phyloP scores from a whole-genome alignment of 1,140 invertebrate species.

The Temnothorax nylanderi region DNA sequence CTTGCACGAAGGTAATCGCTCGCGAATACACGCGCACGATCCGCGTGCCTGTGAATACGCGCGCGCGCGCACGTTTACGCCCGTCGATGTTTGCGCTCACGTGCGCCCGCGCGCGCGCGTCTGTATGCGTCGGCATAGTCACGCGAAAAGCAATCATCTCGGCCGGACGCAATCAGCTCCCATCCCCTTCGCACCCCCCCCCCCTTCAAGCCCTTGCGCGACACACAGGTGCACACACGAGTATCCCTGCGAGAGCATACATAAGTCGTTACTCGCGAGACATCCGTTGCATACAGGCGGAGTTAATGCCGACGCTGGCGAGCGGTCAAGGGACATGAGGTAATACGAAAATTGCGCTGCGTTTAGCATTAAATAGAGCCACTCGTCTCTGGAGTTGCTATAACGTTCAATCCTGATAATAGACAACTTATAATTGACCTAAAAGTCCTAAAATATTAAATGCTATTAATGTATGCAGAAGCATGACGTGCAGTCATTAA shows the following conservation, averaged over 20 bases:
- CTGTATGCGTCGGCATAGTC: conserved; percentile 69
- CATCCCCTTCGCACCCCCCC: conserved; percentile 61
- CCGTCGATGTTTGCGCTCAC: conserved; percentile 36
- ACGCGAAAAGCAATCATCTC: conserved; percentile 81
- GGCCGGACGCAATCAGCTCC: conserved; percentile 80
- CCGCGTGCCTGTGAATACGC: conserved; percentile 41
- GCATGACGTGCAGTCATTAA: background rate
- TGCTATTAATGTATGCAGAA: background rate
- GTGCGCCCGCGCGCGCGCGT: conserved; percentile 3
- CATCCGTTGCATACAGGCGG: conserved; percentile 67
- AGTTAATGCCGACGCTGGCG: conserved; percentile 23
- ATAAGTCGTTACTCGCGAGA: conserved; percentile 68
- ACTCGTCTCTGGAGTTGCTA: background rate
- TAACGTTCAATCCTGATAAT: background rate
- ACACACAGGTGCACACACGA: conserved; percentile 13
- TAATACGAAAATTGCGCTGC: conserved; percentile 43
- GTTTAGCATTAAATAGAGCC: conserved; percentile 6
- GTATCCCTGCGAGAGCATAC: conserved; percentile 39
- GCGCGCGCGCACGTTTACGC: conserved; percentile 13
- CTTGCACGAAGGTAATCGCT: conserved; percentile 67
- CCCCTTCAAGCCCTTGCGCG: conserved; percentile 47
- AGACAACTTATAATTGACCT: background rate
- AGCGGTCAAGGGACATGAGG: background rate
- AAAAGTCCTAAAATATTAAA: background rate
- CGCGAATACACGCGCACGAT: conserved; percentile 68